Base-by-base conservation (phyloP, 2,113 vertebrate species). In the Tyrannus savana region DNA sequence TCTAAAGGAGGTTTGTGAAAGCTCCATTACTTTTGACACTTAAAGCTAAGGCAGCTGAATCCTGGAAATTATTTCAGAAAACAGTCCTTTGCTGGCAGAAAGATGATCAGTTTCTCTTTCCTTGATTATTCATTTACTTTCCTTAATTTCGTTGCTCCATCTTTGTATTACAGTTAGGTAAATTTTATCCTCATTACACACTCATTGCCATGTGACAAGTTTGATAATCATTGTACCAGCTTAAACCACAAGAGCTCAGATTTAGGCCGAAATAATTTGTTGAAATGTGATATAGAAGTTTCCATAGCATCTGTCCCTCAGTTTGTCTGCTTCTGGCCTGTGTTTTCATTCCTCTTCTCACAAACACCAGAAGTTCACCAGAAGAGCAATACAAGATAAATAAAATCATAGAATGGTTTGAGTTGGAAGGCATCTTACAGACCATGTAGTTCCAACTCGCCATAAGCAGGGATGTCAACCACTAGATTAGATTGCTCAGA, bases 121-220 rank as follows among this genome's bases (percentile, higher is more conserved):
- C 27, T 53, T 67, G 33, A 88, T 91, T 84, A 83, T 71, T 83
- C 59, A 66, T 14, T 93, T 81, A 64, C 49, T 94, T 89, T 69
- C 71, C 72, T 63, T 80, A 58, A 50, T 88, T 83, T 93, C 17
- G 17, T 85, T 79, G 15, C 81, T 69, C 31, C 21, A 12, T 69
- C 13, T 23, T 62, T 87, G 37, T 66, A 76, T 6, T 85, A 69
- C 50, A 80, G 35, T 67, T 60, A 71, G 35, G 44, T 74, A 35
- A 63, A 74, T 87, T 87, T 94, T 80, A 73, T 67, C 12, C 22
- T 90, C 44, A 80, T 94, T 95, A 77, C 22, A 86, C 28, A 83
- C 3, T 50, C 42, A 50, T 19, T 94, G 50, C 30, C 19, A 10
- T 69, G 39, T 71, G 41, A 80, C 27, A 94, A 80, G 42, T 71